Evolutionary conservation across 2,797 vertebrate genomes (phyloP).

Genomic region (Leuciscus waleckii): DNA sequence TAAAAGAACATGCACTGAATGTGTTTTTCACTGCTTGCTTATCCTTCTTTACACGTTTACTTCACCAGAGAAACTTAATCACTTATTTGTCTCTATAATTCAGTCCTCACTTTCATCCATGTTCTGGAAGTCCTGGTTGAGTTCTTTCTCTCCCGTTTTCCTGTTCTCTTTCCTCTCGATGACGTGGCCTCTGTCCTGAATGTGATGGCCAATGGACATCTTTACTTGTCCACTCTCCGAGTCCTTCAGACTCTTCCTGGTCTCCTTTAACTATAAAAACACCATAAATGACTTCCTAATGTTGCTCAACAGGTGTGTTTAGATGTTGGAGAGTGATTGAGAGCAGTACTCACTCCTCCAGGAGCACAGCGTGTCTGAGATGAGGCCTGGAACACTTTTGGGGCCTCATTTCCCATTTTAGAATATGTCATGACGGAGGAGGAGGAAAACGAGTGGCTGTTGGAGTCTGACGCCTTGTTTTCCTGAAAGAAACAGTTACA

Average conservation of each 20-base stretch:
- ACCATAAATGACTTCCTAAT: background rate
- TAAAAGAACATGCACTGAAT: background rate
- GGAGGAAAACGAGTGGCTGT: slow-evolving; percentile 87
- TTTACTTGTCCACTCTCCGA: slow-evolving; percentile 91
- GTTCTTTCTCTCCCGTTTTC: slow-evolving; percentile 89
- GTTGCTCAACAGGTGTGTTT: background rate
- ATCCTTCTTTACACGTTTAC: background rate
- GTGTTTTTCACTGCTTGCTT: background rate
- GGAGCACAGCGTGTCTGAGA: slow-evolving; percentile 86
- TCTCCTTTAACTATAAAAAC: slow-evolving; percentile 87
- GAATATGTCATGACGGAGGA: slow-evolving; percentile 94
- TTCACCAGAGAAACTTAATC: background rate
- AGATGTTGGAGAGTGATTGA: background rate
- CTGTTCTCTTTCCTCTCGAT: slow-evolving; percentile 87
- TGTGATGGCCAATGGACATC: slow-evolving; percentile 93
- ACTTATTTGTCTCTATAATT: background rate
- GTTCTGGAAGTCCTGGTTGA: slow-evolving; percentile 94
- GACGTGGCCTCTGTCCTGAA: slow-evolving; percentile 89
- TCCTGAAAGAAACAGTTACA: slow-evolving; percentile 73
- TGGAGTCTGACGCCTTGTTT: slow-evolving; percentile 76
- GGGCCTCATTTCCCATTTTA: slow-evolving; percentile 87
- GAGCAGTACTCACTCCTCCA: slow-evolving; percentile 85
- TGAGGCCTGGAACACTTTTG: slow-evolving; percentile 91
- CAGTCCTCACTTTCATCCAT: slow-evolving; percentile 87
- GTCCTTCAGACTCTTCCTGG: slow-evolving; percentile 84